Base-by-base conservation (phyloP, 2,888 invertebrate species). In the Antheraea yamamai region DNA sequence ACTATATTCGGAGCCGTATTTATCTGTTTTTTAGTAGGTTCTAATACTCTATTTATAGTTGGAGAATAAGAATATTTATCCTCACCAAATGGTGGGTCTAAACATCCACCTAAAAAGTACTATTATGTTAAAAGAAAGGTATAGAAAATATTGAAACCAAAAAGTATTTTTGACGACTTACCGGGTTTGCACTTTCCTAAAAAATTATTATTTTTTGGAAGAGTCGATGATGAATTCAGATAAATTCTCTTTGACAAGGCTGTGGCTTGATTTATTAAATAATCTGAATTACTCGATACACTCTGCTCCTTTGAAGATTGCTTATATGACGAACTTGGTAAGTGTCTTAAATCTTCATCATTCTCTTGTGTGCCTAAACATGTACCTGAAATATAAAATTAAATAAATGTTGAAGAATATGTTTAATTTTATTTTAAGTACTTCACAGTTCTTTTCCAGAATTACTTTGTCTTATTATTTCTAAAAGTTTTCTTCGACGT, bases 111-210 rank as follows among this genome's bases (percentile, higher is more conserved):
- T 94, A 76, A 76, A 84, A 82, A 30, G 4, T 8, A n/a, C 8
- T 20, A 3, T 16, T 30, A 6, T 55, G 12, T 35, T 26, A 35
- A 77, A 79, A 52, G 14, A 71, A 35, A 51, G 52, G 55, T 52
- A 72, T 23, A 61, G 18, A 51, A 73, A 64, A 55, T 52, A 72
- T 74, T 61, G 51, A n/a, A 76, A 76, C n/a, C 79, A 74, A 52
- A 26, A 18, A 18, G 35, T 64, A 4, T 68, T 72, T 58, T 10
- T 72, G 18, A 8, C 8, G 26, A 58, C 12, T 75, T 55, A n/a
- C 94, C 94, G 87, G 91, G 91, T 85, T 93, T 94, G 79, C 92
- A 93, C 82, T 86, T 91, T 76, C 93, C 92, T 76, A 94, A 88
- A 76, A 92, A 85, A 70, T 79, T 79, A 79, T 85, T 88, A 61